phyloP scores from a whole-genome alignment of 2,797 vertebrate species.

The Bryconaethiops microstoma region DNA sequence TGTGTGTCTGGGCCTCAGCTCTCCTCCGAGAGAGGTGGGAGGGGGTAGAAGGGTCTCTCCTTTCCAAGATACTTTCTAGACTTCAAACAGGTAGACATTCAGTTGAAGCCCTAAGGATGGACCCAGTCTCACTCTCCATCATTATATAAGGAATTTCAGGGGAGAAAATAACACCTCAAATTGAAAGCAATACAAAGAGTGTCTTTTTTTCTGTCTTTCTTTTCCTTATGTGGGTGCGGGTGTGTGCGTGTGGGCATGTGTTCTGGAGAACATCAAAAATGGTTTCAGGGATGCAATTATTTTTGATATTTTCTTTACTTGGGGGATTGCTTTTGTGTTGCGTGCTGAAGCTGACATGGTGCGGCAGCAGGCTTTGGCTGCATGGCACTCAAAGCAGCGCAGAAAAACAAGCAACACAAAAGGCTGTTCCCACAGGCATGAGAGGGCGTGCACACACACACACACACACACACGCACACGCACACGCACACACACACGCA shows the following conservation, averaged over 20 bases:
- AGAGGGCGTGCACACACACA: background rate
- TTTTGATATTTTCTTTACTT: slow-evolving; percentile 37
- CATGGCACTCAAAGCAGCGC: slow-evolving; percentile 33
- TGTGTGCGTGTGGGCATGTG: background rate
- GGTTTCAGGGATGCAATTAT: slow-evolving; percentile 55
- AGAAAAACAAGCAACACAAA: slow-evolving; percentile 52
- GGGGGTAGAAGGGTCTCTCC: background rate
- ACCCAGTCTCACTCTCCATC: slow-evolving; percentile 48
- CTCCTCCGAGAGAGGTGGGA: background rate
- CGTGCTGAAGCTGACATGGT: slow-evolving; percentile 12
- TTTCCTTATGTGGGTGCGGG: no score
- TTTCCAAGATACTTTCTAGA: slow-evolving; percentile 1
- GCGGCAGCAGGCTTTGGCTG: background rate
- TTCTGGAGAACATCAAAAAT: slow-evolving; percentile 46
- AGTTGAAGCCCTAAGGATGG: slow-evolving; percentile 55
- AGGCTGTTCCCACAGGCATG: slow-evolving; percentile 44
- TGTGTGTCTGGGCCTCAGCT: background rate
- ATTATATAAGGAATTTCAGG: slow-evolving; percentile 52
- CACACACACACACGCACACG: slow-evolving; percentile 17
- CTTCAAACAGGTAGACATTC: slow-evolving; percentile 29
- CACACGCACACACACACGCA: slow-evolving; percentile 7
- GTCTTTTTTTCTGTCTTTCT: no score
- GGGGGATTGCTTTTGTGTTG: slow-evolving; percentile 52
- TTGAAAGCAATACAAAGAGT: slow-evolving; percentile 46
- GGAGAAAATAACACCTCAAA: slow-evolving; percentile 58